These are phyloP conservation scores for Parthenolecanium corni DNA, from an alignment of 2,888 invertebrate species.

Conservation along the genomic window DNA sequence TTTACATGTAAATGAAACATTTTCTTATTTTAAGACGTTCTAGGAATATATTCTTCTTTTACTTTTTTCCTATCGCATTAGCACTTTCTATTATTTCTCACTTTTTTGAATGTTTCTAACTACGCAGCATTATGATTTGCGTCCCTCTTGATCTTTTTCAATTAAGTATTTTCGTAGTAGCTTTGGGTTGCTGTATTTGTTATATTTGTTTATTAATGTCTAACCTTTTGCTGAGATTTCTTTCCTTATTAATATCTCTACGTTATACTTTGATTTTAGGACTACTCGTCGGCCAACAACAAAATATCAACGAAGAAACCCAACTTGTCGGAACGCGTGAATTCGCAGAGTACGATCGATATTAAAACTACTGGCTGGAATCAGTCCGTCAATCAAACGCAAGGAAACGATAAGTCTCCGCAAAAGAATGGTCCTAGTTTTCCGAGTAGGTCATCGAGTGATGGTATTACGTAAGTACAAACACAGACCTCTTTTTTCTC, in stretches of 20 bases:
- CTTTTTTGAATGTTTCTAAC: background rate
- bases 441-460: background rate
- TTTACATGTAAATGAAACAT: slow-evolving; percentile 56
- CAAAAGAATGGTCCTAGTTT: slow-evolving; percentile 20
- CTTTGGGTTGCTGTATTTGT: no score
- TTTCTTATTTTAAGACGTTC: slow-evolving; percentile 22
- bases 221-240: background rate
- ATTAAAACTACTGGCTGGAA: background rate
- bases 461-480: slow-evolving; percentile 11
- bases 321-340: slow-evolving; percentile 3
- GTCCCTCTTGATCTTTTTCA: no score
- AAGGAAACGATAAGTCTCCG: slow-evolving; percentile 14
- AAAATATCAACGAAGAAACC: slow-evolving; percentile 21
- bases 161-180: no score
- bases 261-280: background rate
- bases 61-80: background rate
- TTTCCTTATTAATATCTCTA: background rate
- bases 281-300: slow-evolving; percentile 16
- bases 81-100: background rate
- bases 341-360: slow-evolving; percentile 1
- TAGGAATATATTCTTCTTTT: background rate
- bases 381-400: background rate
- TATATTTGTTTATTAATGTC: no score
- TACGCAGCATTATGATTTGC: no score
- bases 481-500: background rate